Base-by-base conservation (phyloP, 2,888 invertebrate genomes). In the Choreutis nemorana region DNA sequence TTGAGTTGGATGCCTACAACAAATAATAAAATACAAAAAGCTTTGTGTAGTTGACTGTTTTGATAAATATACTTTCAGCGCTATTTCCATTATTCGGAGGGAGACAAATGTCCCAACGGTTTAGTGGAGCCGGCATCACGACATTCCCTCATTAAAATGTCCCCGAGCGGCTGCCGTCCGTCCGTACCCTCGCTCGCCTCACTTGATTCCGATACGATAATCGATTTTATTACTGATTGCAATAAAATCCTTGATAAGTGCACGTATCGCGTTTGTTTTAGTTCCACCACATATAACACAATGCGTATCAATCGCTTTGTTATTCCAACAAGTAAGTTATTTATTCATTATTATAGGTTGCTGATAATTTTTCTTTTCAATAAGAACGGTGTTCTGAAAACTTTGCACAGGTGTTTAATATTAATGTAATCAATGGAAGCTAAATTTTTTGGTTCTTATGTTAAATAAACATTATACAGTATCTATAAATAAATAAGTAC, bases 91-190 rank as follows among this genome's bases (percentile, higher is more conserved):
- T 70, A 72, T 63, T 59, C 47, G 50, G 48, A 48, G 59, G 51
- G 54, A 67, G 70, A 67, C 66, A 63, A 71, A 70, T 70, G 63
- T 56, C 48, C 54, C 55, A 55, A 55, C 55, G 53, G 52, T 43
- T 44, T 36, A 38, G 40, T 44, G 44, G 44, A 34, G 40, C 49
- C 51, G 51, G 48, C 52, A 54, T 55, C 68, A 63, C 64, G 66
- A 53, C 61, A 64, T 68, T 66, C 62, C 53, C 63, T 73, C 68
- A 65, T 70, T 67, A 68, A 63, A 67, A 62, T 46, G 51, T 62
- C 57, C 62, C 62, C 50, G 44, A 53, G 53, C 55, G 54, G 41
- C 42, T 38, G 28, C 25, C 14, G 18, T 29, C 27, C 32, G 12
- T 42, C 54, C 48, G 56, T 49, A 52, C 55, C 55, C 52, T 47